Percentiles rank a stretch among this genome's conserved stretches.
phyloP scores from a whole-genome alignment of 2,113 vertebrate species.

The Oreochromis aureus region DNA sequence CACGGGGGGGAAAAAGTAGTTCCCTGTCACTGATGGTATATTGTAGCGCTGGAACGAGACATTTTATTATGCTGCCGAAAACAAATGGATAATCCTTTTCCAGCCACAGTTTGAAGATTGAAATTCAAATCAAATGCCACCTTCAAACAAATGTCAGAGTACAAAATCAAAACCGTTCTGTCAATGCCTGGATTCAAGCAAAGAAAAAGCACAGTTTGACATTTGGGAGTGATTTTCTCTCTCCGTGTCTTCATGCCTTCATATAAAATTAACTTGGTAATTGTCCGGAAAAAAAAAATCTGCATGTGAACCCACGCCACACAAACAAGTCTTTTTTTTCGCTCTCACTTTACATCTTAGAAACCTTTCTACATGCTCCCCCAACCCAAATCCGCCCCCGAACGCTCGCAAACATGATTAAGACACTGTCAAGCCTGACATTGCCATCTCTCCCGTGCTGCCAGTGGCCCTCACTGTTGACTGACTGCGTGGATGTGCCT shows the following conservation, averaged over 20 bases:
- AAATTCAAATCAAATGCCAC: conserved; percentile 64
- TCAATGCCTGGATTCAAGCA: conserved; percentile 25
- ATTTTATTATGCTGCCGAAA: conserved; percentile 39
- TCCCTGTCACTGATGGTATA: conserved; percentile 26
- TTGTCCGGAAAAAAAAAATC: not conserved
- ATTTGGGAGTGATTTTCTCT: conserved; percentile 55
- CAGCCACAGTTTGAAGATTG: conserved; percentile 28
- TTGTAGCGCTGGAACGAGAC: conserved; percentile 22
- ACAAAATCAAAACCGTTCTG: conserved; percentile 47
- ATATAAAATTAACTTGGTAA: conserved; percentile 24
- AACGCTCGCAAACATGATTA: conserved; percentile 55
- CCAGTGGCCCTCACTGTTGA: conserved; percentile 55
- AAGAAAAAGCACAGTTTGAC: conserved; percentile 39
- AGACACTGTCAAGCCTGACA: conserved; percentile 57
- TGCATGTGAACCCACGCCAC: not conserved
- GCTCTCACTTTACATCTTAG: not conserved
- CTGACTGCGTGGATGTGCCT: conserved; percentile 62
- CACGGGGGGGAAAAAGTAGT: not conserved
- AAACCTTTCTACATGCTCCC: conserved; percentile 15
- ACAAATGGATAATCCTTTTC: conserved; percentile 29
- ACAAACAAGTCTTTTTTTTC: not conserved
- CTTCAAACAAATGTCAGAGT: conserved; percentile 58
- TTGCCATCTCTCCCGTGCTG: conserved; percentile 53
- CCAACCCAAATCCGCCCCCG: conserved; percentile 28
- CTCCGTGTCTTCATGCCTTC: conserved; percentile 2